Conservation (phyloP, 1,140 invertebrate species). For the Leptinotarsa texana region DNA sequence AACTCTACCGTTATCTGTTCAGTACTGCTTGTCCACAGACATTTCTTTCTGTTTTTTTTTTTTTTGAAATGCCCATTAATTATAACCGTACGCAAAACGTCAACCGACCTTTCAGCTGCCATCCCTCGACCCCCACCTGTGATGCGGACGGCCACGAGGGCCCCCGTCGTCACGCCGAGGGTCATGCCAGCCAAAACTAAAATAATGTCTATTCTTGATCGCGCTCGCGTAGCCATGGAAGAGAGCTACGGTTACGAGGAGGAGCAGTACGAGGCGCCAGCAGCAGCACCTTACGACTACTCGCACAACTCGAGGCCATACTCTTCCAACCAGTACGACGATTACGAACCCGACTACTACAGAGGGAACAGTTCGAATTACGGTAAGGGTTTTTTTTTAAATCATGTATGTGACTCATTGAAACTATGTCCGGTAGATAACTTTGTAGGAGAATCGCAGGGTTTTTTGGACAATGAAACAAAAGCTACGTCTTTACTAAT, state of each 20-base stretch:
- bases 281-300: conserved; percentile 28
- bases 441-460: too few species aligned
- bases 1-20: too few species aligned
- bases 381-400: conserved; percentile 37
- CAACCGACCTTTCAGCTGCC: conserved; percentile 26
- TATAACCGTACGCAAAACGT: conserved; percentile 6
- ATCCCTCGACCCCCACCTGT: conserved; percentile 43
- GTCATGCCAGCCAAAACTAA: conserved; percentile 73
- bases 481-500: too few species aligned
- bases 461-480: too few species aligned
- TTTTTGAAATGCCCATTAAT: not conserved
- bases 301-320: conserved; percentile 37
- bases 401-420: too few species aligned
- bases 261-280: conserved; percentile 36
- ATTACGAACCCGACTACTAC: conserved; percentile 46
- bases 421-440: too few species aligned
- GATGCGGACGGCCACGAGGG: conserved; percentile 57
- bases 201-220: conserved; percentile 80
- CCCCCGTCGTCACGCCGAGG: conserved; percentile 56
- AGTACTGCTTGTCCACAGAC: not conserved
- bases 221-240: conserved; percentile 79
- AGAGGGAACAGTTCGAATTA: conserved; percentile 41
- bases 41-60: not conserved
- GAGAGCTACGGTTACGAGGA: conserved; percentile 67
- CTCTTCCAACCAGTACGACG: conserved; percentile 41